Base-by-base conservation (phyloP, 1,140 invertebrate genomes). In the Drepana arcuata region DNA sequence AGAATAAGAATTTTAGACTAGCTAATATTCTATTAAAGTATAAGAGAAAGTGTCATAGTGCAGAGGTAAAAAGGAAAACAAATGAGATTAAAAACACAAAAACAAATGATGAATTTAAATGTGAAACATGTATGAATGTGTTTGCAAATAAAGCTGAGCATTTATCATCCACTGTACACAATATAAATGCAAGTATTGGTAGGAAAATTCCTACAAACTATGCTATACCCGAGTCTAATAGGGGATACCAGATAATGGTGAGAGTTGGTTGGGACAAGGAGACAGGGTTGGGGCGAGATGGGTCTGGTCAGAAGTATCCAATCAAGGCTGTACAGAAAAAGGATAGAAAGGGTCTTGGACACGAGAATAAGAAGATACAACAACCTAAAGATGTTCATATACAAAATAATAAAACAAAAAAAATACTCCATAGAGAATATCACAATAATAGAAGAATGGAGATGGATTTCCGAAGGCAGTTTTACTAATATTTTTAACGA, bases 201-300 rank as follows among this genome's bases (percentile, higher is more conserved):
- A 87, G 86, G 55, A 70, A 87, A 38, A 71, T 84, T 4, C 59
- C 69, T 31, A 79, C 86, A 39, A 77, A 71, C 45, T 95, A 92
- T 72, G 86, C 88, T 13, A 91, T 95, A 52, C 87, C 92, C 2
- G 85, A 87, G 46, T 84, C 84, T 34, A 96, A 94, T 71, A 88
- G 83, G 63, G 94, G 93, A 2, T 94, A 90, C 57, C 90, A 92
- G 63, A 84, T 96, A 38, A 86, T 96, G 83, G 45, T 94, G 9
- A 91, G 88, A 59, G 87, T 80, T 37, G 94, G 94, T 7, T 96
- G 93, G 93, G 86, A 94, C 59, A 88, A 86, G 43, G 87, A 91
- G 33, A 84, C 78, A 41, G 94, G 93, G 4, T 71, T 95, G 18
- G 94, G 94, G 2, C 87, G 88, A n/a, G 80, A 88, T 27, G 90